Conservation (phyloP, 2,113 vertebrate species). For the Ameiurus melas region DNA sequence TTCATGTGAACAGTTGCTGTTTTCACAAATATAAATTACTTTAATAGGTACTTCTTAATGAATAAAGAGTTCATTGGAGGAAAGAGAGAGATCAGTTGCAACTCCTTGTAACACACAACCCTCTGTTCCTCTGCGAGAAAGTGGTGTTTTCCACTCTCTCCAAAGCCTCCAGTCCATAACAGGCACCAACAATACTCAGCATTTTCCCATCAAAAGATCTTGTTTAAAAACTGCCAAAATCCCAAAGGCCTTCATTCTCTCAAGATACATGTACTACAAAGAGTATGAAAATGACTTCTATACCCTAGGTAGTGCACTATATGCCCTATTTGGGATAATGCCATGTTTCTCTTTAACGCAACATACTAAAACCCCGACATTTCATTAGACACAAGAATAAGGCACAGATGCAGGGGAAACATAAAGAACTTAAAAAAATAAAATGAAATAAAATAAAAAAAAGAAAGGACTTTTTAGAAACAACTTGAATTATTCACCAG, state of each 20-base stretch:
- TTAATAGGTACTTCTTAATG: constrained; percentile 70
- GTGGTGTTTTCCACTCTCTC: background rate
- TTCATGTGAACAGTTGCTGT: constrained; percentile 90
- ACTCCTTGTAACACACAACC: background rate
- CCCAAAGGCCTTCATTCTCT: background rate
- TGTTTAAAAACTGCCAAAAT: constrained; percentile 13
- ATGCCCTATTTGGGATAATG: constrained; percentile 53
- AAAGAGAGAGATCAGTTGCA: background rate
- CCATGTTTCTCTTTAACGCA: constrained; percentile 36
- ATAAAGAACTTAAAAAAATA: constrained; percentile 1
- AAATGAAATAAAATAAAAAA: background rate
- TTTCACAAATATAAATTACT: constrained; percentile 99
- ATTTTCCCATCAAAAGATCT: background rate
- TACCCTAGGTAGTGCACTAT: background rate
- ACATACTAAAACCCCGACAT: constrained; percentile 45
- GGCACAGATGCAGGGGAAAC: constrained; percentile 73
- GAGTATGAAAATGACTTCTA: background rate
- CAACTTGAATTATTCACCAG: constrained; percentile 19
- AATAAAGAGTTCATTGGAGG: constrained; percentile 54
- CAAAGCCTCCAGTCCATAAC: constrained; percentile 6
- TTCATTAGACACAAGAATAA: constrained; percentile 68
- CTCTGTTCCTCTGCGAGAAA: background rate
- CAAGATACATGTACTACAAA: background rate
- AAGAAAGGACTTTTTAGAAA: background rate
- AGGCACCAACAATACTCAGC: background rate